A percentile compares a stretch with the other conserved stretches of the same genome.
Conservation (phyloP, 2,888 invertebrate genomes). For the Xanthorhoe spadicearia region DNA sequence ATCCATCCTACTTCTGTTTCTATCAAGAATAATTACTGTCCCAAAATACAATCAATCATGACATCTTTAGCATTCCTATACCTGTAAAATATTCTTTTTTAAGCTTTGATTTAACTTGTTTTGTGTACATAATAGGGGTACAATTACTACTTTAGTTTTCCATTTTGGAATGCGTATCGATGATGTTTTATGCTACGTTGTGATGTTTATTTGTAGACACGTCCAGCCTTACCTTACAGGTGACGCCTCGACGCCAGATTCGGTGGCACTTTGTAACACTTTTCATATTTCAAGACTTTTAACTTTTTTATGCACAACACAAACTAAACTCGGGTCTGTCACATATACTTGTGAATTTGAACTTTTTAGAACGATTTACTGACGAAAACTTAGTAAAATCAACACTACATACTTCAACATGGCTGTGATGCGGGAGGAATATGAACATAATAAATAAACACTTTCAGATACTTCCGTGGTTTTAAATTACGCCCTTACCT, state of each 20-base stretch:
- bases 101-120: neutral
- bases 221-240: conserved; percentile 84
- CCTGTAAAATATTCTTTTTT: neutral
- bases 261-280: conserved; percentile 84
- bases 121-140: conserved; percentile 1
- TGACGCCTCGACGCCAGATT: conserved; percentile 82
- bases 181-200: conserved; percentile 68
- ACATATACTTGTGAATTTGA: conserved; percentile 82
- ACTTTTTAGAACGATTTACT: conserved; percentile 78
- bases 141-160: conserved; percentile 5
- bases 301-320: conserved; percentile 82
- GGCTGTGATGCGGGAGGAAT: conserved; percentile 83
- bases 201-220: conserved; percentile 82
- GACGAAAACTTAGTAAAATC: conserved; percentile 81
- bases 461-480: conserved; percentile 79
- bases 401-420: conserved; percentile 83
- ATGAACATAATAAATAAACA: conserved; percentile 84
- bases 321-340: conserved; percentile 83
- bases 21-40: neutral
- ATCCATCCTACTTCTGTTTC: neutral
- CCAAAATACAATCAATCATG: neutral
- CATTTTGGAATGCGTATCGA: conserved; percentile 10
- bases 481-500: conserved; percentile 84
- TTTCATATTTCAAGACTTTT: conserved; percentile 81
- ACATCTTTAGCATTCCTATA: neutral